Evolutionary conservation across 2,113 vertebrate genomes (phyloP), one percentile per base, ranked within the genome.

Genomic region (Deroptyus accipitrinus): DNA sequence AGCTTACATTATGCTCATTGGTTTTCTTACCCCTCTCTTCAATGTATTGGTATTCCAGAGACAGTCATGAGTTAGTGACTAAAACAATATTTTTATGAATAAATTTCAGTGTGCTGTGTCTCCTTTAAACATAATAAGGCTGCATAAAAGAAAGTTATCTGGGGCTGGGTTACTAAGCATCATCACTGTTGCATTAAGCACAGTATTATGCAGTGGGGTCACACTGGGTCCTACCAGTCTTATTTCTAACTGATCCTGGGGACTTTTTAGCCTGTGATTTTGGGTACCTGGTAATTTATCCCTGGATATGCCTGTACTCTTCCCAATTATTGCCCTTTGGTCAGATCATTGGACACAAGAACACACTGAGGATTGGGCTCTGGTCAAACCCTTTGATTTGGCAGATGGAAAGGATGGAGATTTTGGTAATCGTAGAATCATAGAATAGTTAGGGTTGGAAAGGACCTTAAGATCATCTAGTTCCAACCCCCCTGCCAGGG

Each of bases 1-100:
- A 77, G 88, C 75, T 95, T 91, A 88, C 69, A 77, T 94, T 94
- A 88, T 63, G 85, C 77, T 83, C 79, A 51, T 90, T 94, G 91
- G 86, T 87, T 83, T 95, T 92, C 78, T 89, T 75, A 44, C 80
- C 22, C 25, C 48, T 82, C 73, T 94, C 86, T 46, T 85, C n/a
- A 91, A 85, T 28, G 54, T 84, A 28, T 52, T 0, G 0, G 33
- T 83, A 18, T 95, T 95, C 55, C 80, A 83, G 80, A 95, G 64
- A 23, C 55, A 90, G 73, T 37, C 55, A 24, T 68, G n/a, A 27
- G 35, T 88, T 95, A 78, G 54, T 81, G 82, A 95, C 94, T 89
- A 93, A 93, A 95, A 70, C 64, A 91, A 17, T 86, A 83, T 81
- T 86, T 92, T 95, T 88, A 72, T 33, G 20, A 75, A 72, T 95